Evolutionary conservation across 2,888 invertebrate species (phyloP), one percentile per base, ranked within the genome.

Genomic region (Selenia dentaria): DNA sequence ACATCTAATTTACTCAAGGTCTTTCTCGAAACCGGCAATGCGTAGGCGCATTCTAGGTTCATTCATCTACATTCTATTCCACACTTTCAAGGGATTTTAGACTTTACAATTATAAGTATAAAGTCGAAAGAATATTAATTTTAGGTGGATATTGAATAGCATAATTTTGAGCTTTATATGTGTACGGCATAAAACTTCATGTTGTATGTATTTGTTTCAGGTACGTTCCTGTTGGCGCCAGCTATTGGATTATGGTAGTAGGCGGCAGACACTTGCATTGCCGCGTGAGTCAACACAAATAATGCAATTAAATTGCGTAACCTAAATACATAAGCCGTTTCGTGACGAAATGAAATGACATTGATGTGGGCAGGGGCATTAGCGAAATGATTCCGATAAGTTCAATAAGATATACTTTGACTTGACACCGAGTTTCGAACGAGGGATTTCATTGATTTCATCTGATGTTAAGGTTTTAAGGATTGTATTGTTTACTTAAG

Each of bases 11-110:
- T 59, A 59, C 66, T 67, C 70, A 69, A 71, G 70, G 69, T 54
- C 67, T 58, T 42, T 25, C 32, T 36, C 34, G 13, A 46, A 49
- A 54, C 51, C 43, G 36, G 54, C 33, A 32, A 16, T 61, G 74
- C 73, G 76, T 77, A 64, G 76, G 76, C 72, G 72, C 68, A 65
- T 47, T 55, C 58, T 53, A 54, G 51, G 54, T 65, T 62, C 73
- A 73, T 76, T 75, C 72, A 74, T 67, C 61, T 51, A 45, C 48
- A 37, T 24, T 37, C 35, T 24, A 52, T n/a, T 4, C 10, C 6
- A 16, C 5, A 22, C 14, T 12, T 27, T 25, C 31, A 48, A 41
- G 0, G 8, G 2, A 24, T 18, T 22, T 24, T 8, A 14, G 4
- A 14, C 6, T 25, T 37, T 42, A 37, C n/a, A 6, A 9, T 25